Percentiles rank a stretch among this genome's conserved stretches.
These are phyloP conservation scores for Cryptocheilus praepositus DNA, from an alignment of 2,888 invertebrate species.

Conservation along the genomic window DNA sequence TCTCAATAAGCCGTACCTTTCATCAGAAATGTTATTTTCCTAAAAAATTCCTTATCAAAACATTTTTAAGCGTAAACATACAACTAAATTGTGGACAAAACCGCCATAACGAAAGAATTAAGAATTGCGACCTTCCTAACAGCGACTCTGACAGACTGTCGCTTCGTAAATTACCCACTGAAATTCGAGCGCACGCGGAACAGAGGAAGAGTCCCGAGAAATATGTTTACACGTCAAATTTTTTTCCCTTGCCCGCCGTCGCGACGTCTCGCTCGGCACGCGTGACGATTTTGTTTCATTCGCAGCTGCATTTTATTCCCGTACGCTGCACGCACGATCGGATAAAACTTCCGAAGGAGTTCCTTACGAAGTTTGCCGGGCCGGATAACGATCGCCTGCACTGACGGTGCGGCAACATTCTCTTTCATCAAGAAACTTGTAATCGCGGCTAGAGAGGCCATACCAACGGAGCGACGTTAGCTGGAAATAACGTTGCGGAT, in stretches of 20 bases:
- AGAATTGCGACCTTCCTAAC: conserved; percentile 28
- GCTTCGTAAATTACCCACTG: conserved; percentile 4
- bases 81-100: too few relatives aligned
- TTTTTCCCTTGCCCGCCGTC: too few relatives aligned
- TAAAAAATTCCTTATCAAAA: too few relatives aligned
- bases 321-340: conserved; percentile 46
- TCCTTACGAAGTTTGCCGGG: conserved; percentile 52
- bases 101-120: too few relatives aligned
- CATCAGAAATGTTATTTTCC: too few relatives aligned
- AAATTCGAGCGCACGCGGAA: not conserved
- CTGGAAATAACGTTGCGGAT: too few relatives aligned
- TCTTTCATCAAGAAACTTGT: conserved; percentile 24
- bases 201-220: conserved; percentile 22
- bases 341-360: conserved; percentile 59
- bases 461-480: not conserved
- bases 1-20: too few relatives aligned
- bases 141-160: conserved; percentile 16
- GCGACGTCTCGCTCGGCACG: conserved; percentile 7
- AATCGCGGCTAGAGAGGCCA: not conserved
- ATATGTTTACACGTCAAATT: conserved; percentile 35
- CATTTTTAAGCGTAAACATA: too few relatives aligned
- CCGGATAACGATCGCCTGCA: conserved; percentile 51
- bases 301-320: conserved; percentile 48
- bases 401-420: not conserved
- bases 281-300: conserved; percentile 32